Conservation (phyloP, 2,888 invertebrate species). For the Monopis laevigella region DNA sequence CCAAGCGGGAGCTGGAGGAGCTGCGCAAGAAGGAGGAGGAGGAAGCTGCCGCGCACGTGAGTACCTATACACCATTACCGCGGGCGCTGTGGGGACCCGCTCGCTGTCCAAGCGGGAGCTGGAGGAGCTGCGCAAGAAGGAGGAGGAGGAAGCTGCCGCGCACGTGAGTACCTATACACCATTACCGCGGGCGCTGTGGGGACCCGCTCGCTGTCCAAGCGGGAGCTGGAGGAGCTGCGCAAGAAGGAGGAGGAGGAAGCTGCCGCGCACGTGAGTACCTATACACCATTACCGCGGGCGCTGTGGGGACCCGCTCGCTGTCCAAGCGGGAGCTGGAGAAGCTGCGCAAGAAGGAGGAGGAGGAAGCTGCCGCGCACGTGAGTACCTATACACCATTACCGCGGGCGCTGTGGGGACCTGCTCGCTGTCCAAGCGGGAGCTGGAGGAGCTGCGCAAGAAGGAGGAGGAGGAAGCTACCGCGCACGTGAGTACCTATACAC, state of each 20-base stretch:
- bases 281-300: constrained; percentile 75
- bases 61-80: too few relatives aligned
- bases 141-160: constrained; percentile 91
- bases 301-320: constrained; percentile 70
- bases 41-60: constrained; percentile 89
- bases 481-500: constrained; percentile 81
- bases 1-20: constrained; percentile 87
- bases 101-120: constrained; percentile 82
- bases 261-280: constrained; percentile 80
- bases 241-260: constrained; percentile 91
- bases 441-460: constrained; percentile 87
- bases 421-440: constrained; percentile 80
- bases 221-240: constrained; percentile 84
- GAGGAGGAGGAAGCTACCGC: constrained; percentile 92
- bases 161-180: too few relatives aligned
- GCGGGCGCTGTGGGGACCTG: constrained; percentile 73
- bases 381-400: too few relatives aligned
- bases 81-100: constrained; percentile 72
- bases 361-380: constrained; percentile 91
- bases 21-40: constrained; percentile 88
- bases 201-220: constrained; percentile 77
- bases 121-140: constrained; percentile 87
- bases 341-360: constrained; percentile 86
- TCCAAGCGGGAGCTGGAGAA: constrained; percentile 89
- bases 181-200: constrained; percentile 75